Percentiles rank a stretch among this genome's conserved stretches.
These are phyloP conservation scores for Muscidifurax raptorellus DNA, from an alignment of 1,140 invertebrate genomes.

Conservation along the genomic window DNA sequence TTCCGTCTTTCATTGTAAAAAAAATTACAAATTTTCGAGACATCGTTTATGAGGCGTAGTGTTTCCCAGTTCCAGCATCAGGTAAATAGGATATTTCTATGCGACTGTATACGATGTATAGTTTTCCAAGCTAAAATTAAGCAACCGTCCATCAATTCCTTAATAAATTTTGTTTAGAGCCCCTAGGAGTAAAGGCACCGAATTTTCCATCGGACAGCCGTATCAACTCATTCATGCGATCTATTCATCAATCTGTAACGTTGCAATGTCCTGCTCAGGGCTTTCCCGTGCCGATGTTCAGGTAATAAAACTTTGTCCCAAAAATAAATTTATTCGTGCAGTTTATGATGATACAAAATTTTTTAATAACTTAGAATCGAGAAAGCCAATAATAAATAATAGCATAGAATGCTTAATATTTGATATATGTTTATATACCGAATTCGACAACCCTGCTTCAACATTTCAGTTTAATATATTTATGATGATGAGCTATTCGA, in stretches of 20 bases:
- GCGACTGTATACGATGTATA: neutral
- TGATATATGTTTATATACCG: neutral
- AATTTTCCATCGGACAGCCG: constrained; percentile 77
- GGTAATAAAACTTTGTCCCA: constrained; percentile 69
- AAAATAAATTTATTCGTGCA: neutral
- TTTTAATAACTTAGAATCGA: constrained; percentile 31
- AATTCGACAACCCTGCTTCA: constrained; percentile 13
- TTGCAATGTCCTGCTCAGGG: constrained; percentile 82
- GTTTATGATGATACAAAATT: neutral
- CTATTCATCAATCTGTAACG: constrained; percentile 74
- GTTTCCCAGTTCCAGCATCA: constrained; percentile 77
- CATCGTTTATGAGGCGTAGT: constrained; percentile 77
- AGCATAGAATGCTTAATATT: neutral
- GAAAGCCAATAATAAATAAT: constrained; percentile 35
- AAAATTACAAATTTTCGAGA: constrained; percentile 16
- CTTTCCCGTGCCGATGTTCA: constrained; percentile 80
- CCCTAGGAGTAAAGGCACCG: constrained; percentile 81
- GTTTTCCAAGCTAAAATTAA: neutral
- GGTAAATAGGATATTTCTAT: constrained; percentile 66
- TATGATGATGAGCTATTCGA: neutral
- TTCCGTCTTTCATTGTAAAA: neutral
- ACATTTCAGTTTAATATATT: constrained; percentile 2
- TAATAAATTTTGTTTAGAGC: constrained; percentile 73
- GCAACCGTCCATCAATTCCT: neutral
- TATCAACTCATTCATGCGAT: constrained; percentile 75